Percentiles rank a stretch among this genome's conserved stretches.
These are phyloP conservation scores for Cyprinodon tularosa DNA, from an alignment of 2,113 vertebrate species.

Conservation along the genomic window DNA sequence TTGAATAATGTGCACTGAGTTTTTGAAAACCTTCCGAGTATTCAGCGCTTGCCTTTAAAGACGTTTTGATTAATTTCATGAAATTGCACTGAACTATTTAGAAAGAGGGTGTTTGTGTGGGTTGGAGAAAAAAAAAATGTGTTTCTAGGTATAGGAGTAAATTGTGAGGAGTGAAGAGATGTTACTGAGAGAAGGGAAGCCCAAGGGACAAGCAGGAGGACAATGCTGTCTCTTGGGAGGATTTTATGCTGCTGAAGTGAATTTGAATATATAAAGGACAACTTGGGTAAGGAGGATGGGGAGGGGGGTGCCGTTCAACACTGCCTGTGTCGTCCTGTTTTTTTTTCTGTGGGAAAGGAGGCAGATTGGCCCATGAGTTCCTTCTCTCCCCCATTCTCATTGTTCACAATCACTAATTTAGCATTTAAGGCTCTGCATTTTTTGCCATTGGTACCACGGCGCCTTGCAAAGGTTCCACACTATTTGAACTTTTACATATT, in stretches of 20 bases:
- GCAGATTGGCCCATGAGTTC: constrained; percentile 56
- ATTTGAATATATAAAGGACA: constrained; percentile 83
- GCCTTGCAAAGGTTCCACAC: neutral
- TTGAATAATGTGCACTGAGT: constrained; percentile 64
- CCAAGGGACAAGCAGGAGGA: constrained; percentile 78
- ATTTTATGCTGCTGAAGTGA: constrained; percentile 83
- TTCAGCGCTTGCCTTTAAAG: constrained; percentile 66
- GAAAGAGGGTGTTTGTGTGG: constrained; percentile 46
- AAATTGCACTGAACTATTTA: constrained; percentile 71
- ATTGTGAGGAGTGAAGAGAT: constrained; percentile 75
- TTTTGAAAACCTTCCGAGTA: constrained; percentile 67
- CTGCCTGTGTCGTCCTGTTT: constrained; percentile 68
- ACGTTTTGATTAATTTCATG: constrained; percentile 78
- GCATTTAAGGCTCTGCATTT: constrained; percentile 57
- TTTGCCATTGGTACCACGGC: constrained; percentile 45
- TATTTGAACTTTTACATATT: neutral
- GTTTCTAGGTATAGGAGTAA: constrained; percentile 64
- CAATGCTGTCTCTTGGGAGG: constrained; percentile 81
- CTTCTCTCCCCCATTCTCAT: constrained; percentile 28
- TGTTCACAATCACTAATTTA: constrained; percentile 66
- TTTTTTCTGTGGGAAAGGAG: constrained; percentile 64
- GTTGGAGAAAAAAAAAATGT: constrained; percentile 2
- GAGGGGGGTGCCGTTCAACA: constrained; percentile 63
- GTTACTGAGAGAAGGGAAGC: constrained; percentile 74
- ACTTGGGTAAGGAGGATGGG: constrained; percentile 60